Conservation (phyloP, 2,113 vertebrate genomes). For the Xyliphius kryptos region DNA sequence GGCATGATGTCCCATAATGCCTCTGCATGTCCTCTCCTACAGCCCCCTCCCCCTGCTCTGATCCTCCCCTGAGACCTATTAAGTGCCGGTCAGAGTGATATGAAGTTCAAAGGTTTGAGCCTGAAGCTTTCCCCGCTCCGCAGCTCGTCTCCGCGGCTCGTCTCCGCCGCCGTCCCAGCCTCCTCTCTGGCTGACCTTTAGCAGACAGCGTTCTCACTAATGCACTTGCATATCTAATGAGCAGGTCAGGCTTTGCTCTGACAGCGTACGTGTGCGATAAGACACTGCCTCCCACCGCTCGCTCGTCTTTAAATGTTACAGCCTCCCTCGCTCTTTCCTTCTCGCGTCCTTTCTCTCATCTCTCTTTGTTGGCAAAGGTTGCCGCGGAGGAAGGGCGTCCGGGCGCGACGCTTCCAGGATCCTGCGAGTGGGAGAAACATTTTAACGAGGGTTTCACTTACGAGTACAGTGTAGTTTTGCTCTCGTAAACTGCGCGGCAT, state of each 20-base stretch:
- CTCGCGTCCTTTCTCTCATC: constrained; percentile 19
- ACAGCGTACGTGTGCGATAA: constrained; percentile 62
- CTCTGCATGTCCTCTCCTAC: constrained; percentile 30
- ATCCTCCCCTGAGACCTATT: constrained; percentile 72
- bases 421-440: too few relatives aligned
- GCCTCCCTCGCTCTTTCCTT: constrained; percentile 27
- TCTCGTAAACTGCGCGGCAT: constrained; percentile 48
- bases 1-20: constrained; percentile 70
- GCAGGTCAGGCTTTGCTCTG: constrained; percentile 57
- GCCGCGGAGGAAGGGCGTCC: constrained; percentile 60
- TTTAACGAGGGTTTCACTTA: too few relatives aligned
- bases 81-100: constrained; percentile 67
- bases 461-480: constrained; percentile 33
- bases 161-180: constrained; percentile 53
- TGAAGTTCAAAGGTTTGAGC: constrained; percentile 73
- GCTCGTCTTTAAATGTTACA: constrained; percentile 49
- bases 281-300: constrained; percentile 41
- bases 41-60: constrained; percentile 63
- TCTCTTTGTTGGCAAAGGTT: constrained; percentile 53
- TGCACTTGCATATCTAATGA: constrained; percentile 73
- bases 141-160: constrained; percentile 49
- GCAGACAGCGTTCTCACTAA: constrained; percentile 65
- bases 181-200: constrained; percentile 72
- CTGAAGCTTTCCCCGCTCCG: constrained; percentile 61
- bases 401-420: too few relatives aligned